Base-by-base conservation (phyloP, 2,888 invertebrate species). In the Hesperia comma region DNA sequence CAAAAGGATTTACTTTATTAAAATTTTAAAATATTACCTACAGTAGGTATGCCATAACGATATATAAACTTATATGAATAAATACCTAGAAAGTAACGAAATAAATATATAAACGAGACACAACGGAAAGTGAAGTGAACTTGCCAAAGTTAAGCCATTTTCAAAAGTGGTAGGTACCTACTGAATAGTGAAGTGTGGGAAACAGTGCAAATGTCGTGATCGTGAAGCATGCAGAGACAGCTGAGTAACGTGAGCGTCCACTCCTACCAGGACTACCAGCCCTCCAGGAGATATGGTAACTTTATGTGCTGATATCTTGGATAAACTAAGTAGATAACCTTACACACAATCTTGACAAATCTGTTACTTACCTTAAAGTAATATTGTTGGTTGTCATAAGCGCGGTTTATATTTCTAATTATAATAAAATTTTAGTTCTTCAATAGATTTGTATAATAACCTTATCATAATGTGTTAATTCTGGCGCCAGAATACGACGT, bases 191-290 rank as follows among this genome's bases (percentile, higher is more conserved):
- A 66, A 73, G 69, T 63, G 62, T 55, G 41, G 17, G 14, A 19
- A 49, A 33, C 77, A 75, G 74, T 70, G 70, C 72, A 72, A 69
- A 79, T 79, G 79, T 76, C 75, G 69, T 56, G 74, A 53, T 76
- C 75, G 69, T 55, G 74, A 55, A 79, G 73, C 32, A 88, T 89
- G 90, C 89, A 91, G 84, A 82, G 90, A 64, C 92, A 88, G 82
- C 79, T 90, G 75, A 93, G 91, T 81, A 92, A 92, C 77, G 90
- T 91, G 70, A 91, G 90, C 78, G 81, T 85, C 71, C 86, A 88
- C 63, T 87, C 92, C 10, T 93, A 93, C 72, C 90, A 92, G 80
- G 93, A 92, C 54, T 91, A 92, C 77, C 92, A 93, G 76, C 92
- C 92, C 7, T 56, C 84, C 15, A 84, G 92, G 69, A 75, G 73